Percentiles rank a stretch among this genome's conserved stretches.
phyloP scores from a whole-genome alignment of 2,888 invertebrate genomes.

The Brenthis daphne region DNA sequence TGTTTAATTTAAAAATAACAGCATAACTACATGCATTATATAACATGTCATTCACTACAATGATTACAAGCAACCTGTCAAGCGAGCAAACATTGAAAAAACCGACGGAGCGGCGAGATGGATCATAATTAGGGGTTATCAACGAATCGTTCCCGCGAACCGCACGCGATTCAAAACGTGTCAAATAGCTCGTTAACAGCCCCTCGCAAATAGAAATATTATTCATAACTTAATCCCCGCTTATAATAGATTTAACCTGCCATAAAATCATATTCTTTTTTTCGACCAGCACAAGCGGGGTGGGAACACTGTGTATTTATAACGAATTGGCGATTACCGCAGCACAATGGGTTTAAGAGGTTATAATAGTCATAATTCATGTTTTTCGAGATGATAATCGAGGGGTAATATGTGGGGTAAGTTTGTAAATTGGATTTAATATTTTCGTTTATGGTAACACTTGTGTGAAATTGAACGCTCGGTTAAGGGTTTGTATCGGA shows the following conservation, averaged over 20 bases:
- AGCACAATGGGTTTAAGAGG: constrained; percentile 69
- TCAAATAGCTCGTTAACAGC: constrained; percentile 77
- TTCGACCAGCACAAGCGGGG: constrained; percentile 69
- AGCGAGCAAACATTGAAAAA: constrained; percentile 67
- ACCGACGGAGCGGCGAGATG: constrained; percentile 29
- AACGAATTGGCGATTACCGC: constrained; percentile 68
- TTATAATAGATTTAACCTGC: constrained; percentile 80
- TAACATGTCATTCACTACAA: constrained; percentile 32
- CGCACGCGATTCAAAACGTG: constrained; percentile 70
- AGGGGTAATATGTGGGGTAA: constrained; percentile 65
- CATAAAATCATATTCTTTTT: constrained; percentile 79
- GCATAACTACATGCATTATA: constrained; percentile 24
- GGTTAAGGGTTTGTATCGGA: constrained; percentile 63
- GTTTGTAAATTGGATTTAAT: constrained; percentile 80
- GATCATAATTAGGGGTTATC: constrained; percentile 64
- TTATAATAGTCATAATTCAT: constrained; percentile 79
- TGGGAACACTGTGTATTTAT: constrained; percentile 64
- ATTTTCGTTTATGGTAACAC: constrained; percentile 76
- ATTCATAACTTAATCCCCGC: constrained; percentile 79
- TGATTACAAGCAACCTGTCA: constrained; percentile 65
- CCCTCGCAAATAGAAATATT: constrained; percentile 78
- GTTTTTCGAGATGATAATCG: constrained; percentile 72
- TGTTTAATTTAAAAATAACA: constrained; percentile 20
- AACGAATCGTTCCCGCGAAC: constrained; percentile 47
- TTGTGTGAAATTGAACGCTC: constrained; percentile 80